These are phyloP conservation scores for Borostomias antarcticus DNA, from an alignment of 2,797 vertebrate species.

Conservation along the genomic window DNA sequence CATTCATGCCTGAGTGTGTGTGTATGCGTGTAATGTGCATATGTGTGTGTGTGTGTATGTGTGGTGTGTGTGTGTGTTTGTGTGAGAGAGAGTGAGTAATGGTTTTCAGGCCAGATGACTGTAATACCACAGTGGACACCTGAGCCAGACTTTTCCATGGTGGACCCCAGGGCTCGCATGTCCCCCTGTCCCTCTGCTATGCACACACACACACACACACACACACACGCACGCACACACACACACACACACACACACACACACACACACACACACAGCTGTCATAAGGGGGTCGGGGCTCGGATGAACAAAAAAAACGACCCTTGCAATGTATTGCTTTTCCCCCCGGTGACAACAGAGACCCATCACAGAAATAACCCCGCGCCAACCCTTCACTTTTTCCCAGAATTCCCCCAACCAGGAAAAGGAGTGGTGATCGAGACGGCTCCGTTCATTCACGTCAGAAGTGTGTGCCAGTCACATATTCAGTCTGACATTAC, in stretches of 20 bases:
- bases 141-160: constrained; percentile 63
- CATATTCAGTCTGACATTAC: constrained; percentile 62
- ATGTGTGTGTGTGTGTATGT: constrained; percentile 4
- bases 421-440: constrained; percentile 32
- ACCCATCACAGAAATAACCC: constrained; percentile 54
- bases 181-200: constrained; percentile 57
- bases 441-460: constrained; percentile 40
- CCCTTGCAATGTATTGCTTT: constrained; percentile 35
- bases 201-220: constrained; percentile 49
- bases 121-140: constrained; percentile 55
- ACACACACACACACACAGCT: constrained; percentile 49
- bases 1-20: constrained; percentile 17
- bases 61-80: constrained; percentile 17
- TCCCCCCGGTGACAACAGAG: constrained; percentile 29
- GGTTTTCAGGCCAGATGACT: constrained; percentile 59
- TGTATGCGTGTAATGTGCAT: too few relatives aligned
- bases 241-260: too few relatives aligned
- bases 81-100: constrained; percentile 58
- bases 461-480: constrained; percentile 47
- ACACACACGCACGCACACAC: too few relatives aligned
- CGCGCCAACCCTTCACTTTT: constrained; percentile 39
- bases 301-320: constrained; percentile 50
- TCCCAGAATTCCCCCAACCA: constrained; percentile 47
- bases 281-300: constrained; percentile 20
- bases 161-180: constrained; percentile 51